Base-by-base conservation (phyloP, 2,113 vertebrate species). In the Pimephales promelas region DNA sequence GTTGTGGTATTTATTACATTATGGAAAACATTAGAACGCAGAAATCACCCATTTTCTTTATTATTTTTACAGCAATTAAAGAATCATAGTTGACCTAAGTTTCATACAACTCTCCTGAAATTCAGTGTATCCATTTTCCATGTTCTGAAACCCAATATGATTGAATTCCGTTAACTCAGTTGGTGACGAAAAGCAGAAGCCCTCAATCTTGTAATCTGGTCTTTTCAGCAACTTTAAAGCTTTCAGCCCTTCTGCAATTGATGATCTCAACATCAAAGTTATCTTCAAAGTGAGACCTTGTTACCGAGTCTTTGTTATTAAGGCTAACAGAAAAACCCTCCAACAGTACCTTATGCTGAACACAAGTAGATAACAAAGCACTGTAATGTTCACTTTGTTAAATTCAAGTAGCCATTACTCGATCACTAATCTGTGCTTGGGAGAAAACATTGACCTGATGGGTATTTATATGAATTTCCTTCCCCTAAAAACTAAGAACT, bases 231-330 rank as follows among this genome's bases (percentile, higher is more conserved):
- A 40, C 74, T 77, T 77, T 77, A 77, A 77, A 40, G 74, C 52
- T 76, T 76, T 78, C 56, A 78, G 56, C 36, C 76, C n/a, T 28
- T 45, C n/a, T 79, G 45, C 76, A 79, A 79, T 62, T 79, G 57
- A 59, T 61, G 10, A 36, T 79, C 76, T 79, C n/a, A 79, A 79
- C 56, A 79, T 79, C 56, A 79, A 62, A 62, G 76, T 61, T 11
- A 26, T 28, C 76, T 79, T 79, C 36, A 62, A 62, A 79, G 76
- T 28, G 36, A 62, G 57, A 57, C 36, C 76, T 62, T 79, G 57
- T 79, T 62, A 79, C 56, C 1, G 56, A 79, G 34, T 45, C 57
- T 62, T 79, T 62, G 76, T 62, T 62, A 45, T 59, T 79, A 79
- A 79, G 34, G 74, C 36, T 62, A 45, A 59, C 56, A 20, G 8